A percentile compares a stretch with the other conserved stretches of the same genome.
These are phyloP conservation scores for Sycophaga agraensis DNA, from an alignment of 1,140 invertebrate species.

Conservation along the genomic window DNA sequence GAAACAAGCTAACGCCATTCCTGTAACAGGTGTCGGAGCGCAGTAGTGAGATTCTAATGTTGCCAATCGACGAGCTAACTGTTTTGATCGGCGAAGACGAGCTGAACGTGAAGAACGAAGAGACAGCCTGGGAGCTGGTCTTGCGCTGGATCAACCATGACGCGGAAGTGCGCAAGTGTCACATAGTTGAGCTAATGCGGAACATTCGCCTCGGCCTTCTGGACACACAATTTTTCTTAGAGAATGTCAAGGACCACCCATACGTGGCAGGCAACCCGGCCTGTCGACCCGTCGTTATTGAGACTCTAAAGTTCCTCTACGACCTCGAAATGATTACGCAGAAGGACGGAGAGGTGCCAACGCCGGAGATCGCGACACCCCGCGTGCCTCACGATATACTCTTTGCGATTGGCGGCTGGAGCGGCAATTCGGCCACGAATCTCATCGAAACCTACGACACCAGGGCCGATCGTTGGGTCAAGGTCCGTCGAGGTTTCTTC, in stretches of 20 bases:
- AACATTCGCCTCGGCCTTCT: conserved; percentile 81
- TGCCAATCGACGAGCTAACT: conserved; percentile 69
- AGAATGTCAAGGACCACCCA: conserved; percentile 67
- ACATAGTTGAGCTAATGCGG: conserved; percentile 74
- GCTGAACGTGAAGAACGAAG: conserved; percentile 67
- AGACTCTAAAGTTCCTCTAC: conserved; percentile 73
- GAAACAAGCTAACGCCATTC: too few relatives aligned
- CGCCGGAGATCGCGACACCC: conserved; percentile 66
- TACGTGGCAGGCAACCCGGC: conserved; percentile 66
- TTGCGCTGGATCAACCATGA: conserved; percentile 68
- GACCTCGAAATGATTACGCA: conserved; percentile 71
- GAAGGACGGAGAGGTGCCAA: conserved; percentile 63
- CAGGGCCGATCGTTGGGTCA: conserved; percentile 73
- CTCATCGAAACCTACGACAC: conserved; percentile 79
- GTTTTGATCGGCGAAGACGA: conserved; percentile 71
- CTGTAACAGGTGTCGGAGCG: conserved; percentile 59
- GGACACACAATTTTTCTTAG: conserved; percentile 77
- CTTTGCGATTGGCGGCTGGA: conserved; percentile 79
- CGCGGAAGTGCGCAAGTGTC: conserved; percentile 62
- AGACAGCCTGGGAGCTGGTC: conserved; percentile 67
- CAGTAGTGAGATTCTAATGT: conserved; percentile 72
- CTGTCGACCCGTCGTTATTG: conserved; percentile 72
- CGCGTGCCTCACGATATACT: conserved; percentile 70
- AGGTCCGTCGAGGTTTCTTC: conserved; percentile 47
- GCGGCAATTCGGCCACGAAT: conserved; percentile 68